Percentiles rank a stretch among this genome's conserved stretches.
Conservation (phyloP, 1,140 invertebrate genomes). For the Tetramorium simillimum region DNA sequence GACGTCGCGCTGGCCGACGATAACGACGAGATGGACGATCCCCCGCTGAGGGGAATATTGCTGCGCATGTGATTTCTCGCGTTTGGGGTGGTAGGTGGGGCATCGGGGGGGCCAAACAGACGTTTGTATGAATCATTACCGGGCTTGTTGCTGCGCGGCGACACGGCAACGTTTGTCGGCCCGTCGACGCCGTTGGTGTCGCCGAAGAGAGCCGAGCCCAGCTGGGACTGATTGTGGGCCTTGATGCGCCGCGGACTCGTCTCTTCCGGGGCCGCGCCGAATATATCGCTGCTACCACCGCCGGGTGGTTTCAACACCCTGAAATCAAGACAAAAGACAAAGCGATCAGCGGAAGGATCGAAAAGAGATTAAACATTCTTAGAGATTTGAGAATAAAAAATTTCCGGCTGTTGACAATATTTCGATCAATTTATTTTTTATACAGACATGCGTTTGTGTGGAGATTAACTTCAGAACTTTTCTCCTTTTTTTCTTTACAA, state of each 20-base stretch:
- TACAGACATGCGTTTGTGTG: background rate
- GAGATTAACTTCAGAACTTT: background rate
- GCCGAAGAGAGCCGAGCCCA: slow-evolving; percentile 82
- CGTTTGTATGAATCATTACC: slow-evolving; percentile 86
- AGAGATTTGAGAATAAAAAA: no score
- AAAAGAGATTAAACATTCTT: background rate
- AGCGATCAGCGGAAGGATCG: background rate
- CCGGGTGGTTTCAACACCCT: slow-evolving; percentile 90
- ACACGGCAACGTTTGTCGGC: slow-evolving; percentile 66
- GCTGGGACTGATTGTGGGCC: slow-evolving; percentile 81
- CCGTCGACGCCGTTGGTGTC: slow-evolving; percentile 69
- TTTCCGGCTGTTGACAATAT: background rate
- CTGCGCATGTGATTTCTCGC: slow-evolving; percentile 84
- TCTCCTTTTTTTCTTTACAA: background rate
- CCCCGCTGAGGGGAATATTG: slow-evolving; percentile 81
- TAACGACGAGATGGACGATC: slow-evolving; percentile 59
- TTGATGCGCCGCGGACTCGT: slow-evolving; percentile 81
- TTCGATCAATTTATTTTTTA: background rate
- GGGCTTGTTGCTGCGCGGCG: slow-evolving; percentile 82
- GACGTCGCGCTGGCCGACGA: slow-evolving; percentile 66
- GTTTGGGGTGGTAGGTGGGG: slow-evolving; percentile 82
- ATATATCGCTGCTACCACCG: slow-evolving; percentile 88
- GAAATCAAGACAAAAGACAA: slow-evolving; percentile 49
- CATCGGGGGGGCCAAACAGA: slow-evolving; percentile 85
- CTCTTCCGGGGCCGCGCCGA: slow-evolving; percentile 83